These are phyloP conservation scores for Lynx canadensis DNA, from an alignment of 2,113 vertebrate species.

Conservation along the genomic window DNA sequence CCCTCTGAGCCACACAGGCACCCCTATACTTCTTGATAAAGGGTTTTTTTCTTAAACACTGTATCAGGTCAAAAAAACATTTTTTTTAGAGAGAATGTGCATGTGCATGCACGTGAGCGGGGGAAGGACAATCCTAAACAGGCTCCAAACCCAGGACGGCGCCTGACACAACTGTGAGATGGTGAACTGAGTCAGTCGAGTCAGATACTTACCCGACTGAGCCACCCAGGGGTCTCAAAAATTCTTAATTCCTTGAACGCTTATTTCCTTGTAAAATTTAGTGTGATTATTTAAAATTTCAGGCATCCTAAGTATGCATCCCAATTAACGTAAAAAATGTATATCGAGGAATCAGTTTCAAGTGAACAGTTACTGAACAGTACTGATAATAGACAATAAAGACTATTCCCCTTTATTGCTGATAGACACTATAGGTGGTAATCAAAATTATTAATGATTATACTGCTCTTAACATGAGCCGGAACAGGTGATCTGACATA, in stretches of 20 bases:
- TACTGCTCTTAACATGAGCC: neutral
- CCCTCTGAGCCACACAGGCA: too few species aligned
- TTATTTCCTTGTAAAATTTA: conserved; percentile 7
- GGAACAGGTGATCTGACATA: neutral
- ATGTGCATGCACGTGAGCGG: too few species aligned
- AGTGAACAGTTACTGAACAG: neutral
- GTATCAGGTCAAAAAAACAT: too few species aligned
- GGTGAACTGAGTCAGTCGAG: too few species aligned
- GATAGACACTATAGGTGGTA: neutral
- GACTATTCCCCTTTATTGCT: neutral
- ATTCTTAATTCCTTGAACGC: neutral
- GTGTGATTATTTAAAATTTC: neutral
- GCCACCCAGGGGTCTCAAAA: neutral
- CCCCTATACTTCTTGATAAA: too few species aligned
- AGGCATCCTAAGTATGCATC: neutral
- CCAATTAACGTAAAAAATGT: neutral
- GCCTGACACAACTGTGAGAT: too few species aligned
- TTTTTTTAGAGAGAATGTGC: too few species aligned
- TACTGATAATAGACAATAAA: neutral
- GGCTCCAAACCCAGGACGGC: too few species aligned
- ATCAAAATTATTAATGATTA: neutral
- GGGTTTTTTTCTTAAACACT: too few species aligned
- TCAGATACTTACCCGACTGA: too few species aligned
- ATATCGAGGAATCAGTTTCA: neutral
- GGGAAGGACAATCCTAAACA: too few species aligned